Conservation (phyloP, 1,140 invertebrate species). For the Rhyzopertha dominica region DNA sequence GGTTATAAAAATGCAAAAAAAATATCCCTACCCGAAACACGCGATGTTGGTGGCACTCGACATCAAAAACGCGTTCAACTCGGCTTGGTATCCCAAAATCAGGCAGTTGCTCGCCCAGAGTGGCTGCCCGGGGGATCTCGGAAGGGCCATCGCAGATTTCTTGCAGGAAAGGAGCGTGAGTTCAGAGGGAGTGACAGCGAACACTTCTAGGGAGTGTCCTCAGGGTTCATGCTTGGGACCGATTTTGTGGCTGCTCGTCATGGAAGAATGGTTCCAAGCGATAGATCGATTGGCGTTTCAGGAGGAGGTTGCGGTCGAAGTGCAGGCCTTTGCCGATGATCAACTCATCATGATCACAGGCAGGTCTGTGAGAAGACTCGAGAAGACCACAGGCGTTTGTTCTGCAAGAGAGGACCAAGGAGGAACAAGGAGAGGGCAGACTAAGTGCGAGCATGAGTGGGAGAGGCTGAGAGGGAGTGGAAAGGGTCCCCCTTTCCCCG, state of each 20-base stretch:
- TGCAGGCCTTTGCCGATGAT: slow-evolving; percentile 13
- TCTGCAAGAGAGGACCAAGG: too few relatives aligned
- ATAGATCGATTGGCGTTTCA: slow-evolving; percentile 9
- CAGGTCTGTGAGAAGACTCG: slow-evolving; percentile 11
- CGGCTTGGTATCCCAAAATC: slow-evolving; percentile 1
- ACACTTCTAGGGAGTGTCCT: slow-evolving; percentile 15
- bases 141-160: neutral
- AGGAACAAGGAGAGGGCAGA: too few relatives aligned
- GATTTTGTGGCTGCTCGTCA: slow-evolving; percentile 18
- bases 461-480: too few relatives aligned
- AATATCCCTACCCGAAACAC: neutral
- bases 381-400: too few relatives aligned
- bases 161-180: slow-evolving; percentile 4
- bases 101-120: neutral
- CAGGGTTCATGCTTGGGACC: slow-evolving; percentile 21
- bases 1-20: too few relatives aligned
- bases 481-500: too few relatives aligned
- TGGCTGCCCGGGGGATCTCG: slow-evolving; percentile 3
- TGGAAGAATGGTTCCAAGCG: slow-evolving; percentile 21
- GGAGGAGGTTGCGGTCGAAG: neutral
- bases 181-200: slow-evolving; percentile 4
- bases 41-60: slow-evolving; percentile 1
- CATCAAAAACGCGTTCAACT: neutral
- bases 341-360: slow-evolving; percentile 15
- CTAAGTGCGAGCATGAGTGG: too few relatives aligned